These are phyloP conservation scores for Ascaphus truei DNA, from an alignment of 2,113 vertebrate species.

Conservation along the genomic window DNA sequence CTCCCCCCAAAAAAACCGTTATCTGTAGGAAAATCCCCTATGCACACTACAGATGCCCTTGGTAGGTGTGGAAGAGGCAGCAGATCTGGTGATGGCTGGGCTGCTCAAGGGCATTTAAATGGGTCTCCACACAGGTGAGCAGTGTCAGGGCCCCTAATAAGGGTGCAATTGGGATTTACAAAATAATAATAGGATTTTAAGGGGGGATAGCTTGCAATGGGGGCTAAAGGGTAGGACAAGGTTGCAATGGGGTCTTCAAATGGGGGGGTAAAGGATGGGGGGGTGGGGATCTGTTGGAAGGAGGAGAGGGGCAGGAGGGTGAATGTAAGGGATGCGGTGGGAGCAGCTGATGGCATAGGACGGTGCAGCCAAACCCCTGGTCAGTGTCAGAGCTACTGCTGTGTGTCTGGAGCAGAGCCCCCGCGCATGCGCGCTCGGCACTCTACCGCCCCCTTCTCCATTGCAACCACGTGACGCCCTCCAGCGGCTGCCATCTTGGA, in stretches of 20 bases:
- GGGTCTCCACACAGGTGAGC: neutral
- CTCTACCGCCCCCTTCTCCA: neutral
- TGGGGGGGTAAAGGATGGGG: neutral
- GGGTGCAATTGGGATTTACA: no score
- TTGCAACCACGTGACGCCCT: neutral
- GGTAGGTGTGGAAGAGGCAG: neutral
- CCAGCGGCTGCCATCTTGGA: neutral
- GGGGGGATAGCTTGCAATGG: no score
- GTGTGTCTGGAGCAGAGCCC: slow-evolving; percentile 9
- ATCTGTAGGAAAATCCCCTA: neutral
- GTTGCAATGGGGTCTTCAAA: neutral
- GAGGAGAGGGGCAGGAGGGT: neutral
- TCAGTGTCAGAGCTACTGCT: slow-evolving; percentile 10
- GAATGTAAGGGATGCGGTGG: neutral
- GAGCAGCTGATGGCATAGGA: neutral
- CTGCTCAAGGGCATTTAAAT: slow-evolving; percentile 24
- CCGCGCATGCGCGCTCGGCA: slow-evolving; percentile 17
- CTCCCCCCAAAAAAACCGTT: slow-evolving; percentile 13
- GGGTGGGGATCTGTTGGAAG: no score
- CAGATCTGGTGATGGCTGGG: slow-evolving; percentile 1
- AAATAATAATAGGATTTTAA: neutral
- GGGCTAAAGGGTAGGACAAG: no score
- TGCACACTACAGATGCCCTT: neutral
- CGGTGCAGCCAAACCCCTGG: slow-evolving; percentile 2
- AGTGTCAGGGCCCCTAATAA: neutral